phyloP scores from a whole-genome alignment of 2,797 vertebrate species.

The Rhabdophis nuchalis region DNA sequence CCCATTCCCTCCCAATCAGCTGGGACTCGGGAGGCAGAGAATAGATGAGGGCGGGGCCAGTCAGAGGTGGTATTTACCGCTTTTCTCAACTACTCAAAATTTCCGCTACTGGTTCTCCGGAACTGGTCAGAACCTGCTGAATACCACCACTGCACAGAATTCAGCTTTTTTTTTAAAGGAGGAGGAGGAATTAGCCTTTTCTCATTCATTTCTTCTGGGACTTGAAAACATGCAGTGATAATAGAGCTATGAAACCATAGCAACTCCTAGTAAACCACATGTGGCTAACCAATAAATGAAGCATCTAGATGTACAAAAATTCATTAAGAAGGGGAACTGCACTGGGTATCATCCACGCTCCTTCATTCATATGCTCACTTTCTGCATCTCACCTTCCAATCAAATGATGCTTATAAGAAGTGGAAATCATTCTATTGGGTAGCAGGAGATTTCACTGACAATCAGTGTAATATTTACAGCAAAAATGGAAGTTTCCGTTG shows the following conservation, averaged over 20 bases:
- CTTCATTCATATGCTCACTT: background rate
- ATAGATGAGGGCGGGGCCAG: too few species aligned
- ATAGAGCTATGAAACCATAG: constrained; percentile 29
- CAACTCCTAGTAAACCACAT: constrained; percentile 21
- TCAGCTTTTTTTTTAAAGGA: background rate
- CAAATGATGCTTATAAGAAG: background rate
- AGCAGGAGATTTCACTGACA: background rate
- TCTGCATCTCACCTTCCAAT: background rate
- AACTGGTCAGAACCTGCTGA: too few species aligned
- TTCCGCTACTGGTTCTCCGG: too few species aligned
- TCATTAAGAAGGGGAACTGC: constrained; percentile 1
- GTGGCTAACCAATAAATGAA: constrained; percentile 16
- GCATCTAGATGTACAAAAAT: background rate
- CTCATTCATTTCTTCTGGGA: constrained; percentile 4
- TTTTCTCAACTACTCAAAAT: too few species aligned
- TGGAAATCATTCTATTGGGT: background rate
- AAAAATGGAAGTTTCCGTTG: background rate
- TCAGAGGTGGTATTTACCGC: too few species aligned
- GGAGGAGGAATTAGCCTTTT: background rate
- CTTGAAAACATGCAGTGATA: constrained; percentile 7
- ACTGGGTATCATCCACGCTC: background rate
- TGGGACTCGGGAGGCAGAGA: too few species aligned
- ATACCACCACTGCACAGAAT: too few species aligned
- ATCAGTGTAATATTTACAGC: background rate
- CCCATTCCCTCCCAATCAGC: too few species aligned